Evolutionary conservation across 2,113 vertebrate species (phyloP).

Genomic region (Petrocephalus microphthalmus): DNA sequence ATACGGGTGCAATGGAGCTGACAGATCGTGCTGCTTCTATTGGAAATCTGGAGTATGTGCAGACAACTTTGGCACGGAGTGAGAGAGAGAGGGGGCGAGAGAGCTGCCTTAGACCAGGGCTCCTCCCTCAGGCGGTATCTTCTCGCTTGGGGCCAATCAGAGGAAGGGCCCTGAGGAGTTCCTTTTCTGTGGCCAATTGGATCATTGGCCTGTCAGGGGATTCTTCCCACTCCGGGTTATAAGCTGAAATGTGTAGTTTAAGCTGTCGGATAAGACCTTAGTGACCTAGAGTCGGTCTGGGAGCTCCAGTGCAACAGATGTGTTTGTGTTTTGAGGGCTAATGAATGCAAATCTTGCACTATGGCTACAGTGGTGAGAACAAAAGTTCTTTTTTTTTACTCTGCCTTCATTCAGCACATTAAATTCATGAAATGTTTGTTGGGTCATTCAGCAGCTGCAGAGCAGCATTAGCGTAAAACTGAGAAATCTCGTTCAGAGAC

Average conservation of each 20-base stretch:
- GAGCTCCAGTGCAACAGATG: conserved; percentile 13
- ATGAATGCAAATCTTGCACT: conserved; percentile 5
- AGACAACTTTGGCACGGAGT: neutral
- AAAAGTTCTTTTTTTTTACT: neutral
- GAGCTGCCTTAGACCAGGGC: neutral
- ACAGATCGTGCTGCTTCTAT: neutral
- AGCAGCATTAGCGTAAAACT: neutral
- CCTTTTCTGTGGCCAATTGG: neutral
- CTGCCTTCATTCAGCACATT: neutral
- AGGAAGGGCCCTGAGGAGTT: neutral
- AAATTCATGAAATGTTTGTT: neutral
- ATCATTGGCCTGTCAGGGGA: conserved; percentile 4
- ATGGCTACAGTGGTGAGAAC: conserved; percentile 17
- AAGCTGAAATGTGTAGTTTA: conserved; percentile 32
- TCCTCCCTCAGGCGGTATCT: conserved; percentile 5
- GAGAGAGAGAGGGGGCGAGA: neutral
- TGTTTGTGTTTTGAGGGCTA: neutral
- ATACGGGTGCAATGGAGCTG: no score
- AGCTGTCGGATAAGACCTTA: conserved; percentile 50
- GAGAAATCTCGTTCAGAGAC: neutral
- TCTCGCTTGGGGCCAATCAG: conserved; percentile 24
- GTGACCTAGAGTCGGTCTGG: conserved; percentile 40
- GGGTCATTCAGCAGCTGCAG: neutral
- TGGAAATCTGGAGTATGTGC: neutral
- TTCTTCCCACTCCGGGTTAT: conserved; percentile 38